Base-by-base conservation (phyloP, 2,797 vertebrate genomes). In the Eulemur rubriventer region DNA sequence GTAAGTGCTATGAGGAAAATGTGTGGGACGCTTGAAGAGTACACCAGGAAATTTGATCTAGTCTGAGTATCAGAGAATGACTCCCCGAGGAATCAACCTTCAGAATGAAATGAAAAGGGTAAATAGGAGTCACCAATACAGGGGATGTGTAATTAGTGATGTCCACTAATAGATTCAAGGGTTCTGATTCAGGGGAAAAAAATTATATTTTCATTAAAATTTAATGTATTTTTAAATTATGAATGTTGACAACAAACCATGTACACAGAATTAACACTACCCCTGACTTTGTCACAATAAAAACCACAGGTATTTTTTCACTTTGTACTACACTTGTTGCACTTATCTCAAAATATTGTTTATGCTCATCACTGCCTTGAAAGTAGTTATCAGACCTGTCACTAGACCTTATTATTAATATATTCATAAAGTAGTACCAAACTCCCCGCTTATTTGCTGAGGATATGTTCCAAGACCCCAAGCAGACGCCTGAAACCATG, bases 101-200 rank as follows among this genome's bases (percentile, higher is more conserved):
- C 63, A 26, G 57, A 61, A 84, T 80, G 35, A 97, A 93, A 88
- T 76, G 52, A 76, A 83, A 97, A 92, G 38, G 22, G 30, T 43
- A 70, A 52, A 13, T 0, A 82, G 43, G 13, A 94, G 55, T 65
- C 18, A 7, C 4, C 10, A 57, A 76, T 33, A 72, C 6, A 43
- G 4, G 16, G 33, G 16, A 89, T 76, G 30, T 70, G 89, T 92
- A 69, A 94, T 72, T 69, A 69, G 41, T 46, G 57, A 33, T 24
- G 9, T 65, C 38, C 24, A 70, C 46, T 55, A 82, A 81, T 1
- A 94, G 38, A 86, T 38, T 81, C 67, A 63, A 50, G 4, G 8
- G 4, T 82, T 84, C 79, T 55, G 7, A 46, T 67, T 65, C 63
- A 63, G 7, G 14, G 26, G 28, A 30, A 85, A 78, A 80, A 83